Base-by-base conservation (phyloP, 2,797 vertebrate genomes). In the Brachyrhaphis roseni region DNA sequence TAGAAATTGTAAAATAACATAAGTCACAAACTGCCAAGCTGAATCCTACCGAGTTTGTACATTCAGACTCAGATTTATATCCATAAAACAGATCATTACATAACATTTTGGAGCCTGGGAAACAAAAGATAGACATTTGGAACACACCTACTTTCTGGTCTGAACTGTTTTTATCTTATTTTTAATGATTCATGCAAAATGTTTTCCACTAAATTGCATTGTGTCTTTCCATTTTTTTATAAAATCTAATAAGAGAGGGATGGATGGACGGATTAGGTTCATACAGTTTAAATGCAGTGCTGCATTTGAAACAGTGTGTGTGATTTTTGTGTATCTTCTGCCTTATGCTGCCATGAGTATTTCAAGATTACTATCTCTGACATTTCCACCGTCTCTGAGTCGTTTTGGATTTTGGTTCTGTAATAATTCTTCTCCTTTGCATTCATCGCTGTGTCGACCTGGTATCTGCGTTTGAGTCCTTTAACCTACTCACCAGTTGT, bases 401-500 rank as follows among this genome's bases (percentile, higher is more conserved):
- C 28, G 8, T 36, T 2, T 73, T 51, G 23, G 28, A 20, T 46
- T 47, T 72, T 45, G n/a, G 68, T n/a, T 45, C 16, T 3, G 2
- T 71, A n/a, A 71, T 1, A 8, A 45, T n/a, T 46, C 41, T 28
- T n/a, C 1, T 53, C 2, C 23, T 28, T 43, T 57, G n/a, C 51
- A 28, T 59, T 11, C 15, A 59, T 31, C 53, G 20, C n/a, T 13
- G 5, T 59, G 53, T 31, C 46, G 74, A 41, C n/a, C n/a, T 5
- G n/a, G 41, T 11, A 20, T 23, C 28, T 46, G 41, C 12, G 10
- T 23, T 62, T 39, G 20, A 53, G 49, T 39, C 20, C 64, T 49
- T n/a, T 49, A 76, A 57, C 41, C 55, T 11, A 72, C 66, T 78
- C 74, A 72, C 78, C 77, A 71, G 2, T 71, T 71, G 68, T 45